Evolutionary conservation across 2,113 vertebrate genomes (phyloP), one percentile per base, ranked within the genome.

Genomic region (Chroicocephalus ridibundus): DNA sequence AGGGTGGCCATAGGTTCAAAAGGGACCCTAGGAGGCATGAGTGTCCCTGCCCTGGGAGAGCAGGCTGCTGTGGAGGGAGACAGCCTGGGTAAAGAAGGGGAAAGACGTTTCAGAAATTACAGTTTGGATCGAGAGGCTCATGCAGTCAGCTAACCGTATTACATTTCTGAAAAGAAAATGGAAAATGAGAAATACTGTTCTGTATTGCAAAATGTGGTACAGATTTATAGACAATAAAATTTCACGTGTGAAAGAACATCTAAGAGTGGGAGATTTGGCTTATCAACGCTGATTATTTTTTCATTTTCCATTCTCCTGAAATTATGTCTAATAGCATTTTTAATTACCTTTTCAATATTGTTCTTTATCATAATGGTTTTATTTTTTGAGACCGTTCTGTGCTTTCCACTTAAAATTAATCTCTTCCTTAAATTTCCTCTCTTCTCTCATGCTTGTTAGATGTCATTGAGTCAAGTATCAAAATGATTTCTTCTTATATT

Each of bases 321-420:
- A 66, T 69, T 51, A 49, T 49, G 52, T 86, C 83, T 81, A 88
- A 83, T 95, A 92, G 57, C n/a, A 31, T 93, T 82, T 90, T 80
- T 6, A 42, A 69, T 92, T 91, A 86, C 86, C 68, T 95, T 93
- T 92, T 91, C 68, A 80, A 4, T 91, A 55, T 88, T 81, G 21
- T 79, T 77, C 60, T 93, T 90, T 94, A 75, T 79, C 40, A 14
- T 58, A 79, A 60, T 34, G 8, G 6, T 42, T 94, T 96, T 90
- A 81, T 64, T 88, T 97, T 95, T 93, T 76, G 46, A 88, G 83
- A 57, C n/a, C 32, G 40, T 82, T 90, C 90, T 79, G 34, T 92
- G 68, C 49, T 71, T 96, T 87, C 82, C 72, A 61, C 51, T 95
- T 93, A 90, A 93, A 94, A 87, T 46, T 69, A 7, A 90, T 96